Base-by-base conservation (phyloP, 2,888 invertebrate genomes). In the Limenitis camilla region DNA sequence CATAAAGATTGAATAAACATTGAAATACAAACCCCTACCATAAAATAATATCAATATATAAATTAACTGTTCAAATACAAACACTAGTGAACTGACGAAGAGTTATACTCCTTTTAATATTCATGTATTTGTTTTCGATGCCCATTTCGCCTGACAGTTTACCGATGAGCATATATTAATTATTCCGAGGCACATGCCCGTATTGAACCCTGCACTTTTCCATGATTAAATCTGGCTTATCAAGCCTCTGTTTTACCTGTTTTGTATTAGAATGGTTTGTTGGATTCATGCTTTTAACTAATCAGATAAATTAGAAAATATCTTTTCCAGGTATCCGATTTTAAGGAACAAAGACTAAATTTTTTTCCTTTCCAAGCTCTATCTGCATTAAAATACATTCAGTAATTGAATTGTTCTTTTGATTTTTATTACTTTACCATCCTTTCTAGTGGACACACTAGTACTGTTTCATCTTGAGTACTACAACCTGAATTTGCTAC, bases 101-200 rank as follows among this genome's bases (percentile, higher is more conserved):
- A 74, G 67, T 73, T 74, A 75, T 71, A 67, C 64, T 67, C 67
- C 70, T 69, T 76, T 81, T 68, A 76, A 78, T 81, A 83, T 83
- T 82, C 81, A 81, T 81, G 74, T 81, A 80, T 81, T 82, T 81
- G 80, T 81, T 80, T 80, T 78, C 68, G 69, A 76, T 69, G 71
- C 64, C 65, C 67, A 68, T 72, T 69, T 68, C 62, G 65, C 61
- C 73, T 70, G 78, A 75, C 81, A 76, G 71, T 76, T 80, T 67
- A 81, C 72, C 62, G 78, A 81, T 82, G 73, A 68, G 61, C 68
- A 58, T 62, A 63, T 76, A 81, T 81, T 77, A 78, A 79, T 81
- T 80, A 79, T 74, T 64, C 67, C 65, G 66, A 72, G 79, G 74
- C 43, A 52, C 45, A 45, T 29, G 78, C 74, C 76, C 74, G 67